phyloP scores from a whole-genome alignment of 2,113 vertebrate species.

The Mus spicilegus region DNA sequence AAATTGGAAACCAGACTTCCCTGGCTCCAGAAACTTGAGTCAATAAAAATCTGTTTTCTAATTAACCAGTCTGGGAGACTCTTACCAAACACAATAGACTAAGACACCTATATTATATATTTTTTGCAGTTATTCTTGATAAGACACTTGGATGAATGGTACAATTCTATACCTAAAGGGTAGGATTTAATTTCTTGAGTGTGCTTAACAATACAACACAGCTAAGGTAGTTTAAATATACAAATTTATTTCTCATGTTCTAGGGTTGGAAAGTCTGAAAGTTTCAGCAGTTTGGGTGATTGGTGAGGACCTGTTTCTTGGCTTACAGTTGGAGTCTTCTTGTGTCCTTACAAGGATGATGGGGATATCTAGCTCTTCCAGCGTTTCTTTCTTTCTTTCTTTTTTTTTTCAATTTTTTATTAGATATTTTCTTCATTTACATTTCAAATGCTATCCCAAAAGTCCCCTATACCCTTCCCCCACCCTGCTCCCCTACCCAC shows the following conservation, averaged over 20 bases:
- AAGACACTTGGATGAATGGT: neutral
- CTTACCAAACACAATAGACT: neutral
- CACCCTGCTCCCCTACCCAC: too few species aligned
- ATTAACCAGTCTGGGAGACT: neutral
- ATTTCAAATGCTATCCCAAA: too few species aligned
- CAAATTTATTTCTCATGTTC: neutral
- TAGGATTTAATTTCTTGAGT: neutral
- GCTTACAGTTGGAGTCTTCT: neutral
- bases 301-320: neutral
- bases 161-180: neutral
- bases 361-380: neutral
- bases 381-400: too few species aligned
- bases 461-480: too few species aligned
- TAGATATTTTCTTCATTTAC: too few species aligned
- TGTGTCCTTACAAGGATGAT: neutral
- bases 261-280: neutral
- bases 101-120: neutral
- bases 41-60: neutral
- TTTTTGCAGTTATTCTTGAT: neutral
- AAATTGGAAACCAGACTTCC: too few species aligned
- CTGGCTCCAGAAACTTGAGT: too few species aligned
- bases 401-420: too few species aligned
- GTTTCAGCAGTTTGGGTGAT: neutral
- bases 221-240: neutral
- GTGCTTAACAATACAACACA: neutral